A percentile compares a stretch with the other conserved stretches of the same genome.
Conservation (phyloP, 1,140 invertebrate genomes). For the Tetraneura akinire region DNA sequence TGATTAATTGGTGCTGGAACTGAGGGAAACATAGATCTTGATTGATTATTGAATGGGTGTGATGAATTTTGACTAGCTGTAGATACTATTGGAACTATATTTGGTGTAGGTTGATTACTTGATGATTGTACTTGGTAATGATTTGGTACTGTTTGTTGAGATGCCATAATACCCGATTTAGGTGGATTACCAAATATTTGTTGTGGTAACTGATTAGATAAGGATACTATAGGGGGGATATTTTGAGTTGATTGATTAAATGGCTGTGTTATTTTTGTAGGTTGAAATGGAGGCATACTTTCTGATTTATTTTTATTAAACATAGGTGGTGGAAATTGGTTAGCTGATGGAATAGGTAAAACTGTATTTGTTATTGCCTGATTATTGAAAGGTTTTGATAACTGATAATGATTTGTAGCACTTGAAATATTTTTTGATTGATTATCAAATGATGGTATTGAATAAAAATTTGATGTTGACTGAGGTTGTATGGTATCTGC, state of each 20-base stretch:
- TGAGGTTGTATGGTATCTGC: too few species aligned
- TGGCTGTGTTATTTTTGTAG: not conserved
- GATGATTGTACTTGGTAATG: not conserved
- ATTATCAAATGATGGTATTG: not conserved
- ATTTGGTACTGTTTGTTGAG: not conserved
- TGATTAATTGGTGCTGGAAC: not conserved
- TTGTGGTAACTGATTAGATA: not conserved
- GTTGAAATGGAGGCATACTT: too few species aligned
- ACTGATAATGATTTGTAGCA: not conserved
- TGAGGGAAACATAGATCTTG: not conserved
- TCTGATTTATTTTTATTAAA: too few species aligned
- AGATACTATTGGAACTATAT: not conserved
- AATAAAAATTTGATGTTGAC: too few species aligned
- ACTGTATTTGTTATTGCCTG: too few species aligned
- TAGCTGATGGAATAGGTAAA: too few species aligned
- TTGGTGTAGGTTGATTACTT: not conserved
- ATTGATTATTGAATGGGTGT: not conserved
- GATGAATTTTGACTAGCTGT: not conserved
- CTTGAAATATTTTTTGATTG: not conserved
- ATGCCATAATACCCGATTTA: not conserved
- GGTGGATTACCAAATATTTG: conserved; percentile 1
- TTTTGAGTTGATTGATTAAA: not conserved
- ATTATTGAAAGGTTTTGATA: too few species aligned
- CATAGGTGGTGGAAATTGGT: too few species aligned
- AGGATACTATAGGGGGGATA: not conserved